Base-by-base conservation (phyloP, 1,140 invertebrate species). In the Hylaeus anthracinus region DNA sequence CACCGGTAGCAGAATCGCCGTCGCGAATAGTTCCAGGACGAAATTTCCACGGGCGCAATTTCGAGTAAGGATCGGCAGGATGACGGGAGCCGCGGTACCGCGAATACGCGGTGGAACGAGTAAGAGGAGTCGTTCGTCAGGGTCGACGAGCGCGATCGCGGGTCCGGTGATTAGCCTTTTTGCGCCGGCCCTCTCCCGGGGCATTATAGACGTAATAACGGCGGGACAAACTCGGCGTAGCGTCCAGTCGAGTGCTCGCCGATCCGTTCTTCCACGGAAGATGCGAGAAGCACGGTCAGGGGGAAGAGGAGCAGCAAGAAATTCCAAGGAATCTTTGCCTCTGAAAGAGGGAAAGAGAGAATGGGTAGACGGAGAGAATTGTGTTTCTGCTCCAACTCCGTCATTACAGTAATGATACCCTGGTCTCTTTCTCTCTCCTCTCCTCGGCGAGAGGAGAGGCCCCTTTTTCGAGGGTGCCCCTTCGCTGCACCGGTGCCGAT, bases 381-480 rank as follows among this genome's bases (percentile, higher is more conserved):
- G 39, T 53, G 6, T n/a, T 12, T 65, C 60, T 53, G n/a, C 55
- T 10, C 79, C 84, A 80, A 81, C 87, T 86, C 84, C 88, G 83
- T 90, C 88, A 90, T 92, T 89, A 90, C 89, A 82, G 86, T 90
- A 90, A 91, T 90, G 89, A 91, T 90, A 90, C 86, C 84, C 85
- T 78, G 72, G 69, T 70, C 74, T 83, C 58, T 26, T 26, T 26
- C 26, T 26, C 26, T 26, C 26, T 26, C 26, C 26, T 72, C 82
- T 83, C 79, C 83, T 72, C 73, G 58, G 69, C 66, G 78, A 82
- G 26, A 26, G 26, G 26, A 85, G 81, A 77, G 75, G 51, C 63
- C 69, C 75, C 82, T 87, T 85, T 84, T 86, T 86, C 67, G 78
- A 79, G 80, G 74, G 72, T 86, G 79, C 78, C 64, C 73, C 58